Percentiles rank a stretch among this genome's conserved stretches.
phyloP scores from a whole-genome alignment of 1,140 invertebrate genomes.

The Rhagoletis zephyria region DNA sequence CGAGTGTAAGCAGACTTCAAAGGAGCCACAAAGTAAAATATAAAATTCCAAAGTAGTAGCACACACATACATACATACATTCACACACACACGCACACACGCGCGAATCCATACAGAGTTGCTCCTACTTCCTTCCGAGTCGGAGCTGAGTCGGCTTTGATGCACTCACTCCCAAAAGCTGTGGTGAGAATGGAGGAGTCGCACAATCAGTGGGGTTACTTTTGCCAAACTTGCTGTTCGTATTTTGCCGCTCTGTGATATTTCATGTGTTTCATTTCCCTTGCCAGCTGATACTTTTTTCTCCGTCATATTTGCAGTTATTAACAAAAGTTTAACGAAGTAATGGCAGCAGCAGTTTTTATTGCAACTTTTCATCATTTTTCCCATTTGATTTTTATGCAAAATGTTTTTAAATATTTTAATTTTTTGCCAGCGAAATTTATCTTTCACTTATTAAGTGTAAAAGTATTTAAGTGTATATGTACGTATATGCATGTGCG shows the following conservation, averaged over 20 bases:
- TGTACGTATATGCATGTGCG: not conserved
- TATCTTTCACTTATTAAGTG: slow-evolving; percentile 19
- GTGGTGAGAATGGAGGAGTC: not conserved
- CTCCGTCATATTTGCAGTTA: slow-evolving; percentile 41
- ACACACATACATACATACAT: not conserved
- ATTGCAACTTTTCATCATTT: slow-evolving; percentile 27
- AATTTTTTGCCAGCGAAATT: not conserved
- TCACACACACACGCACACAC: not conserved
- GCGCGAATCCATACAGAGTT: not conserved
- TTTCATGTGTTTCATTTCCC: slow-evolving; percentile 38
- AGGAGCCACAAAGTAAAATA: slow-evolving; percentile 49
- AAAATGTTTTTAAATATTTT: slow-evolving; percentile 1
- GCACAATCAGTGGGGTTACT: not conserved
- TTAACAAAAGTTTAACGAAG: slow-evolving; percentile 53
- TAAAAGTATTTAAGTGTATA: not conserved
- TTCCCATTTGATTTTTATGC: slow-evolving; percentile 30
- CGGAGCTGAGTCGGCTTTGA: not conserved
- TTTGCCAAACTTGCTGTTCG: not conserved
- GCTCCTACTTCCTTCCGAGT: not conserved
- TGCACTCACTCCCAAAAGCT: not conserved
- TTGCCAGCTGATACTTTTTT: slow-evolving; percentile 12
- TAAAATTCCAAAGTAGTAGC: slow-evolving; percentile 24
- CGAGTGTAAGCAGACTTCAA: slow-evolving; percentile 21
- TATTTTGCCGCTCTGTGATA: not conserved
- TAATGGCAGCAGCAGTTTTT: slow-evolving; percentile 41